Percentiles rank a stretch among this genome's conserved stretches.
These are phyloP conservation scores for Graphium colonna DNA, from an alignment of 2,888 invertebrate species.

Conservation along the genomic window DNA sequence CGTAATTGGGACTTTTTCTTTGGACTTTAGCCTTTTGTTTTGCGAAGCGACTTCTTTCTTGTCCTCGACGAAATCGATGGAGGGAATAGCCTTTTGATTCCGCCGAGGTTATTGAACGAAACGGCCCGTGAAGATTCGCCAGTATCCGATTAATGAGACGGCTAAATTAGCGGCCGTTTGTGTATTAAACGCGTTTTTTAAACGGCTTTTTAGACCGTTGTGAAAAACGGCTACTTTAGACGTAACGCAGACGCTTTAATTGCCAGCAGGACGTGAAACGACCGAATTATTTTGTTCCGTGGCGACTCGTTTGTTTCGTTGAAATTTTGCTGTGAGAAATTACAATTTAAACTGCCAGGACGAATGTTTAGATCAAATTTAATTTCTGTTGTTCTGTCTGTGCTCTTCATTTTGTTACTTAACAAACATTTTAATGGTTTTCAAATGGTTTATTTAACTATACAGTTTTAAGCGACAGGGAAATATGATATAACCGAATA, in stretches of 20 bases:
- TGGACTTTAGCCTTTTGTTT: conserved; percentile 72
- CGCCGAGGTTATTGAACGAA: conserved; percentile 21
- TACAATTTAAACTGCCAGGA: no score
- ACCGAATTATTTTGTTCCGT: no score
- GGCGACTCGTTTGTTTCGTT: no score
- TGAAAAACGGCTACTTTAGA: neutral
- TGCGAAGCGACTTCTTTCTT: conserved; percentile 72
- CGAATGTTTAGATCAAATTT: no score
- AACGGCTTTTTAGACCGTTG: no score
- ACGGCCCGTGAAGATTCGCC: neutral
- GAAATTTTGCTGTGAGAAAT: no score
- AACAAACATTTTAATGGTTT: no score
- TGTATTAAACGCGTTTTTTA: neutral
- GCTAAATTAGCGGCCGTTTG: neutral
- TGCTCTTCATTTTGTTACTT: no score
- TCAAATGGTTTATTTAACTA: no score
- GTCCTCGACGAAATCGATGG: conserved; percentile 56
- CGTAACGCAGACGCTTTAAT: neutral
- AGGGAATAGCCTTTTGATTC: conserved; percentile 34
- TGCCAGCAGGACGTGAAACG: conserved; percentile 7
- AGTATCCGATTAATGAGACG: neutral
- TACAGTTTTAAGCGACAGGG: no score
- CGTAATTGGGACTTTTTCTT: conserved; percentile 79
- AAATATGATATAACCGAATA: no score
- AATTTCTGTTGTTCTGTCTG: no score